phyloP scores from a whole-genome alignment of 2,888 invertebrate genomes.

The Trimorus sp. region DNA sequence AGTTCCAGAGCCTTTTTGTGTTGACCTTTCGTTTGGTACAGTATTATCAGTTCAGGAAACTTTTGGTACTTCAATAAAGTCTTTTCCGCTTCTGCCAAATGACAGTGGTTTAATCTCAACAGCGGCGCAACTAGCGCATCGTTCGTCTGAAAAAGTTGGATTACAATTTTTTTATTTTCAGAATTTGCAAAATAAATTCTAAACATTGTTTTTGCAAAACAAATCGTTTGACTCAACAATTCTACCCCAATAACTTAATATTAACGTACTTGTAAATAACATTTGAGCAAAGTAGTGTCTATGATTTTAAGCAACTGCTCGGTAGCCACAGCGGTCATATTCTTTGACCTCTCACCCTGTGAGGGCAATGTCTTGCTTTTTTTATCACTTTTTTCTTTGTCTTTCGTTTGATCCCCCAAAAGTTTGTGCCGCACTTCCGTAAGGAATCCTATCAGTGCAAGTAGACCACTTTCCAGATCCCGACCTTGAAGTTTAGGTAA shows the following conservation, averaged over 20 bases:
- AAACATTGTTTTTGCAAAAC: not conserved
- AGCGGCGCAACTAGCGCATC: too few species aligned
- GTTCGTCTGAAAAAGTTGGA: not conserved
- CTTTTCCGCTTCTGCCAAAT: slow-evolving; percentile 89
- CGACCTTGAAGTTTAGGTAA: slow-evolving; percentile 88
- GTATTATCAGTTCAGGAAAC: slow-evolving; percentile 91
- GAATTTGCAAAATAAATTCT: too few species aligned
- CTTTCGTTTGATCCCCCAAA: slow-evolving; percentile 80
- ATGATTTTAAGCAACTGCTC: slow-evolving; percentile 93
- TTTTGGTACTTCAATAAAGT: slow-evolving; percentile 91
- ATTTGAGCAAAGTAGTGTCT: slow-evolving; percentile 98
- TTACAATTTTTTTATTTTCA: too few species aligned
- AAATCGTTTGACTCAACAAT: too few species aligned
- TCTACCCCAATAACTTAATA: too few species aligned
- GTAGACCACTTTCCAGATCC: slow-evolving; percentile 92
- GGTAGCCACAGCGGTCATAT: slow-evolving; percentile 82
- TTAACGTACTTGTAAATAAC: slow-evolving; percentile 91
- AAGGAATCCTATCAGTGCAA: slow-evolving; percentile 95
- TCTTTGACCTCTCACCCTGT: slow-evolving; percentile 78
- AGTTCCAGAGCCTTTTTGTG: slow-evolving; percentile 96
- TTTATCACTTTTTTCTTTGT: slow-evolving; percentile 72
- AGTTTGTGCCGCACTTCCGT: slow-evolving; percentile 87
- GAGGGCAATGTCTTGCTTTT: slow-evolving; percentile 70
- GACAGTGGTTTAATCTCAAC: too few species aligned
- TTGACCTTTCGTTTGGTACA: slow-evolving; percentile 96